Evolutionary conservation across 2,797 vertebrate species (phyloP).

Genomic region (Tapera naevia): DNA sequence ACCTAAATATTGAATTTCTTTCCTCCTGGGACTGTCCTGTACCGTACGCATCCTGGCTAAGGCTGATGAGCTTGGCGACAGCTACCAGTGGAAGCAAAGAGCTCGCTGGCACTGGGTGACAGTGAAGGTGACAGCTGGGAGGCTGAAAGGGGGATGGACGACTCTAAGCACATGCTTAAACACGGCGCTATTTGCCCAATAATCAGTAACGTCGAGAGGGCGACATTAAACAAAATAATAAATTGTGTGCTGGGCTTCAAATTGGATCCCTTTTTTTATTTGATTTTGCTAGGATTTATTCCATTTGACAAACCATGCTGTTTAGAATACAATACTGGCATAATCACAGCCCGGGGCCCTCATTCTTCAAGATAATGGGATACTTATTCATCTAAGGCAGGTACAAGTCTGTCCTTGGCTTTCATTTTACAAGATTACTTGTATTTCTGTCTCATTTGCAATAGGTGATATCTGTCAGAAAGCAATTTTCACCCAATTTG

Average conservation of each 20-base stretch:
- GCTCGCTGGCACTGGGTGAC: not conserved
- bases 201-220: conserved; percentile 58
- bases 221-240: conserved; percentile 69
- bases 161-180: conserved; percentile 74
- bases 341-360: conserved; percentile 89
- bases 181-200: conserved; percentile 10
- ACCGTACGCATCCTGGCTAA: not conserved
- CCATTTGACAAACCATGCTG: conserved; percentile 90
- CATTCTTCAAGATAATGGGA: conserved; percentile 89
- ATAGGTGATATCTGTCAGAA: conserved; percentile 70
- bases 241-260: conserved; percentile 70
- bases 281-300: conserved; percentile 78
- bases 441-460: conserved; percentile 72
- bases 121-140: not conserved
- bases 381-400: conserved; percentile 82
- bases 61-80: not conserved
- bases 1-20: not conserved
- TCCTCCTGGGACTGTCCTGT: not conserved
- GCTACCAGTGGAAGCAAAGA: not conserved
- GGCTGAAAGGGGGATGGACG: not conserved
- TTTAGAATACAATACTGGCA: conserved; percentile 92
- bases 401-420: conserved; percentile 82
- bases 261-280: conserved; percentile 56
- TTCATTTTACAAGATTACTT: conserved; percentile 85
- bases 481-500: conserved; percentile 70